A percentile compares a stretch with the other conserved stretches of the same genome.
Evolutionary conservation across 2,888 invertebrate species (phyloP).

Genomic region (Zootermopsis nevadensis): DNA sequence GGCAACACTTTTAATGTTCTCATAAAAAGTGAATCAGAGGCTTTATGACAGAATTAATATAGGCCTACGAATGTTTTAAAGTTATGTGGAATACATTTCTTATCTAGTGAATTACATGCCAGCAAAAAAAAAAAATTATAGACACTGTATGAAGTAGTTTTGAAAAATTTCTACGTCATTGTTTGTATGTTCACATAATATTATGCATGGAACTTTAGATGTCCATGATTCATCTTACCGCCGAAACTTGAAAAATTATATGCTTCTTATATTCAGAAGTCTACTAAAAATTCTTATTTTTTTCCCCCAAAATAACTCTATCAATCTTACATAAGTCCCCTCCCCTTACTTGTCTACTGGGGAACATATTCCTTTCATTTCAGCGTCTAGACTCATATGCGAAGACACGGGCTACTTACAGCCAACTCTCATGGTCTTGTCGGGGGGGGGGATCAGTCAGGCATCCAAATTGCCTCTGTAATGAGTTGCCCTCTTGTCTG

Average conservation of each 20-base stretch:
- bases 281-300: conserved; percentile 9
- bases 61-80: no score
- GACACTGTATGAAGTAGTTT: no score
- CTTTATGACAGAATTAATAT: no score
- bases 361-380: conserved; percentile 31
- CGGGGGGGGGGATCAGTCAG: not conserved
- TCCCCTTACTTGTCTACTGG: conserved; percentile 18
- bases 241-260: conserved; percentile 15
- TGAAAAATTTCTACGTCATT: not conserved
- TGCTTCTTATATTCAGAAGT: not conserved
- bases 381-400: not conserved
- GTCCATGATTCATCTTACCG: not conserved
- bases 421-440: not conserved
- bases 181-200: not conserved
- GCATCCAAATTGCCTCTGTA: conserved; percentile 22
- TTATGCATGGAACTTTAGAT: not conserved
- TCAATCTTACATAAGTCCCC: conserved; percentile 28
- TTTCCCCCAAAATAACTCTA: not conserved
- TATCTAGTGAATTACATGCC: no score
- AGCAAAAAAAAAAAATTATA: no score
- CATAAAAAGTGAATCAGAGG: no score
- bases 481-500: not conserved
- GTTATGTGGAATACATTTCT: no score
- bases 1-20: no score
- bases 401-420: conserved; percentile 6